Evolutionary conservation across 2,113 vertebrate species (phyloP).

Genomic region (Ptyas mucosa): DNA sequence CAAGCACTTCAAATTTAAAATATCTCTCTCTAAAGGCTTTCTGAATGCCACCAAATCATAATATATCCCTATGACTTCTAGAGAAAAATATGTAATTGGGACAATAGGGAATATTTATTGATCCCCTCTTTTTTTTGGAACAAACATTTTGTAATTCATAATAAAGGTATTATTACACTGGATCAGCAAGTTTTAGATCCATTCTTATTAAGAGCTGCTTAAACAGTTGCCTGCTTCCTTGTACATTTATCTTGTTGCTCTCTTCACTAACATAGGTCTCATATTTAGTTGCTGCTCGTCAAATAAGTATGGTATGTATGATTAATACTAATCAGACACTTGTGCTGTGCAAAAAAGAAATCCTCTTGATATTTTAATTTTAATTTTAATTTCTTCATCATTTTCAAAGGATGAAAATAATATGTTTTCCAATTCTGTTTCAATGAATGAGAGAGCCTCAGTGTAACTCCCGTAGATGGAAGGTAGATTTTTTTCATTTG

Average conservation of each 20-base stretch:
- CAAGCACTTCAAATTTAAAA: not conserved
- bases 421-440: not conserved
- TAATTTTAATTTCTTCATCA: not conserved
- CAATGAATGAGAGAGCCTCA: not conserved
- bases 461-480: not conserved
- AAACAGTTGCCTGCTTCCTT: not conserved
- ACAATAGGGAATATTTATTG: slow-evolving; percentile 8
- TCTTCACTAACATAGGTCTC: not conserved
- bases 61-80: slow-evolving; percentile 1
- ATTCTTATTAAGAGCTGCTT: not conserved
- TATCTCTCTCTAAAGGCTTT: slow-evolving; percentile 27
- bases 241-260: not conserved
- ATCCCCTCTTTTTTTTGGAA: not conserved
- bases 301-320: not conserved
- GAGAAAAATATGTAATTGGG: slow-evolving; percentile 17
- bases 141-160: not conserved
- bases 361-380: not conserved
- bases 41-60: slow-evolving; percentile 26
- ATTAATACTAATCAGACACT: not conserved
- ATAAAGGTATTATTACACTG: not conserved
- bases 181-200: not conserved
- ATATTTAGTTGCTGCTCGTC: not conserved
- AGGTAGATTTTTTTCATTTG: not conserved
- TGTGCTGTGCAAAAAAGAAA: not conserved
- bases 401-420: not conserved